These are phyloP conservation scores for Ramphastos sulfuratus DNA, from an alignment of 2,113 vertebrate genomes.

Conservation along the genomic window DNA sequence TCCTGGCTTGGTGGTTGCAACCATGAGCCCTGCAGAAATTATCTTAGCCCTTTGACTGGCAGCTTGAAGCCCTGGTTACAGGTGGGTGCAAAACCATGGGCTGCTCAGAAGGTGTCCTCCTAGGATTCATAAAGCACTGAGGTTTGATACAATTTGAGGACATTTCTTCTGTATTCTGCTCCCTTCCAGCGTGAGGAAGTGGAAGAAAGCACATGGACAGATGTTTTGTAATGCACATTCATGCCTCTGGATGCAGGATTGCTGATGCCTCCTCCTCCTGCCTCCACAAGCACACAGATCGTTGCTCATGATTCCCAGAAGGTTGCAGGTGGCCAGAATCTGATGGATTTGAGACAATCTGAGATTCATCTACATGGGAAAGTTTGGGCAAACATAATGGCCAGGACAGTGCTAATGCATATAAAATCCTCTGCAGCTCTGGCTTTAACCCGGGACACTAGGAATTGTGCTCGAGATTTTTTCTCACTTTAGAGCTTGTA, in stretches of 20 bases:
- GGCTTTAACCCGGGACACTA: background rate
- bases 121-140: background rate
- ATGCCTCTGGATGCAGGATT: background rate
- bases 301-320: background rate
- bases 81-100: background rate
- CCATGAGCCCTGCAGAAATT: background rate
- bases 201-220: background rate
- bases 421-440: background rate
- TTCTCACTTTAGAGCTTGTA: background rate
- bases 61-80: background rate
- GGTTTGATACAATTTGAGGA: background rate
- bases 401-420: background rate
- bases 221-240: background rate
- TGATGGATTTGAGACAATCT: background rate
- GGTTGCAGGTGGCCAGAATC: background rate
- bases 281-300: accelerated
- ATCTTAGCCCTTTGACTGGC: background rate
- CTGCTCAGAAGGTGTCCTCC: background rate
- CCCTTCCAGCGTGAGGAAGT: background rate
- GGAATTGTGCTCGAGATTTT: background rate
- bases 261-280: background rate
- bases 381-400: background rate
- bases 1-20: background rate
- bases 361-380: background rate
- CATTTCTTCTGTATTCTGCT: background rate